Evolutionary conservation across 2,888 invertebrate genomes (phyloP), one percentile per base, ranked within the genome.

Genomic region (Oeneis ivallda): DNA sequence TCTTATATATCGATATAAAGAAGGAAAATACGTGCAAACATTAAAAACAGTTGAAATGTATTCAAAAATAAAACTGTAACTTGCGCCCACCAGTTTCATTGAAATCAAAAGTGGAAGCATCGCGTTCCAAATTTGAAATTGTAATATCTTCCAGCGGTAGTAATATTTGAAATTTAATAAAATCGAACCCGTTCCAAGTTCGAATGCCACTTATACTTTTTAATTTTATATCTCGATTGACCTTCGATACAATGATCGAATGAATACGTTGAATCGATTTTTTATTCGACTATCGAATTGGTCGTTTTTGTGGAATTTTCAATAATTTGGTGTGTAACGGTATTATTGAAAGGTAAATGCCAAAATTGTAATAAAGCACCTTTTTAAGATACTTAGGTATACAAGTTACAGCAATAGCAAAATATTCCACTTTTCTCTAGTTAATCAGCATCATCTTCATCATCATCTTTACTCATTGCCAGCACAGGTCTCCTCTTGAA

Each of bases 131-230:
- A 91, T 91, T 88, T 90, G 79, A 90, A 91, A 90, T 90, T 89
- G 82, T 89, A 91, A 90, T 89, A 80, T 73, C 77, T 75, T 76
- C 80, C 82, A 77, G 74, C 76, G 75, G 74, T 72, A 72, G 83
- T 84, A 85, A 87, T 87, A 91, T 91, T 89, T 89, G 89, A 91
- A 90, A 90, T 89, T 88, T 88, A 88, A 89, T 88, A 88, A 86
- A 78, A 85, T 79, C 75, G 77, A 78, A 79, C 79, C 78, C 77
- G 80, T 81, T 81, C 83, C 80, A 77, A 81, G 80, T 81, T 81
- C 83, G 80, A 78, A 81, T 76, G 76, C 83, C 84, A 82, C 83
- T 92, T 91, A 90, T 89, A 92, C 91, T 91, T 92, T 91, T 91
- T 91, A 90, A 91, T 90, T 89, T 87, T 84, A 85, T 85, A 87